Evolutionary conservation across 2,113 vertebrate genomes (phyloP).

Genomic region (Vulpes ferrilata): DNA sequence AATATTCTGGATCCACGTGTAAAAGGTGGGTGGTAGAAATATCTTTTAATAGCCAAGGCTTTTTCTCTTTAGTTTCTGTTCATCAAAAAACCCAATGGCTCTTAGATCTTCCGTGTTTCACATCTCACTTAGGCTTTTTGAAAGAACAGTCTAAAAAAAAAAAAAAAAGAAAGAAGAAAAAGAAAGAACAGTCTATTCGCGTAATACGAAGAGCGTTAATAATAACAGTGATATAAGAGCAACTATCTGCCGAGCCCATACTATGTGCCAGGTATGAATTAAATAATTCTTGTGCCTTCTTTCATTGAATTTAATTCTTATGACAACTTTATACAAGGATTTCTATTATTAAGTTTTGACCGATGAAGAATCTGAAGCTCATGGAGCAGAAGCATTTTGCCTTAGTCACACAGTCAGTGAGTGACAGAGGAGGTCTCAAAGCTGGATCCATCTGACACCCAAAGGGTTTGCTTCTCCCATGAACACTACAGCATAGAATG

Average conservation of each 20-base stretch:
- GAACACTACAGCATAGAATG: not conserved
- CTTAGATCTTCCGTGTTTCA: not conserved
- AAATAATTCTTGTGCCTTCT: not conserved
- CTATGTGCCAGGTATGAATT: not conserved
- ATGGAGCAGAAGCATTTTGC: not conserved
- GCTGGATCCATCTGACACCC: not conserved
- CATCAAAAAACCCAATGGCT: not conserved
- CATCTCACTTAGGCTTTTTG: not conserved
- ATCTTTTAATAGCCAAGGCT: not conserved
- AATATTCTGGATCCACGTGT: not conserved
- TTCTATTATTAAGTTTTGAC: not conserved
- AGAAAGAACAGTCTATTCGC: not conserved
- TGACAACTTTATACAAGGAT: not conserved
- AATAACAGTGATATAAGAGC: not conserved
- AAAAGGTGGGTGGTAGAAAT: not conserved
- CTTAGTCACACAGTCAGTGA: not conserved
- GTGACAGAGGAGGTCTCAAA: not conserved
- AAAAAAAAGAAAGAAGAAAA: too few species aligned
- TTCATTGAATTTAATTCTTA: conserved; percentile 5
- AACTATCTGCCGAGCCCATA: not conserved
- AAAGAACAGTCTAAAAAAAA: not conserved
- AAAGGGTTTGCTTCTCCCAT: not conserved
- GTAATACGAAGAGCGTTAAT: not conserved
- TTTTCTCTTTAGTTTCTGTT: not conserved
- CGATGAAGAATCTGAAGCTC: not conserved